Conservation (phyloP, 1,140 invertebrate species). For the Heliconius hermathena region DNA sequence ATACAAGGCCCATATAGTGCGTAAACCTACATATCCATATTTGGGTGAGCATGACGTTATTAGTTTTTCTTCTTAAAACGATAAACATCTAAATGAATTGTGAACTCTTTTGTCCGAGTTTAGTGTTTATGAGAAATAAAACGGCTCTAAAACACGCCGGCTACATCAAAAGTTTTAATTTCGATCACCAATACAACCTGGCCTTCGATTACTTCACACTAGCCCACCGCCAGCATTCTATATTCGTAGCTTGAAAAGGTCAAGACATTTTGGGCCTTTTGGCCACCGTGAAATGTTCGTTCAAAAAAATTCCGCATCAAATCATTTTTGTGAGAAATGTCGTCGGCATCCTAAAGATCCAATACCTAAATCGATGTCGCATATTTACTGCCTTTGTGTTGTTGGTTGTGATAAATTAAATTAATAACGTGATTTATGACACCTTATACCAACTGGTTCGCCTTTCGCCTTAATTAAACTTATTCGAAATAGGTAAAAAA, state of each 20-base stretch:
- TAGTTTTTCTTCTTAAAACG: constrained; percentile 71
- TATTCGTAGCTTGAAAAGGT: constrained; percentile 6
- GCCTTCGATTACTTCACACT: constrained; percentile 28
- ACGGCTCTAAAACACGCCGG: constrained; percentile 56
- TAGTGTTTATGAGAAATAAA: constrained; percentile 68
- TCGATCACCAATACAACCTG: constrained; percentile 15
- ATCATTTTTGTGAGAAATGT: constrained; percentile 58
- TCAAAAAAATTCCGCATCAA: constrained; percentile 16
- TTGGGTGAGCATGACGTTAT: constrained; percentile 58
- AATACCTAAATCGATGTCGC: constrained; percentile 62
- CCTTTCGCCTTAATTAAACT: background rate
- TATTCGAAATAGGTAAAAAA: background rate
- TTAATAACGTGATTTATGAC: constrained; percentile 63
- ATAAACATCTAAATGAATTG: constrained; percentile 75
- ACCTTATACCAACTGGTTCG: constrained; percentile 22
- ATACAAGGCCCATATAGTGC: background rate
- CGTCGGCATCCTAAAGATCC: constrained; percentile 67
- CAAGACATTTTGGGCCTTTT: constrained; percentile 23
- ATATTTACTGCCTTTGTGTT: constrained; percentile 73
- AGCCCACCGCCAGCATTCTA: constrained; percentile 44
- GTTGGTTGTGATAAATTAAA: constrained; percentile 44
- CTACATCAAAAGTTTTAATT: constrained; percentile 58
- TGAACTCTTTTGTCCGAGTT: constrained; percentile 56
- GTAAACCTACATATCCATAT: constrained; percentile 29
- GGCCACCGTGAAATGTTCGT: constrained; percentile 14